Base-by-base conservation (phyloP, 1,140 invertebrate genomes). In the Diploscapter pachys region DNA sequence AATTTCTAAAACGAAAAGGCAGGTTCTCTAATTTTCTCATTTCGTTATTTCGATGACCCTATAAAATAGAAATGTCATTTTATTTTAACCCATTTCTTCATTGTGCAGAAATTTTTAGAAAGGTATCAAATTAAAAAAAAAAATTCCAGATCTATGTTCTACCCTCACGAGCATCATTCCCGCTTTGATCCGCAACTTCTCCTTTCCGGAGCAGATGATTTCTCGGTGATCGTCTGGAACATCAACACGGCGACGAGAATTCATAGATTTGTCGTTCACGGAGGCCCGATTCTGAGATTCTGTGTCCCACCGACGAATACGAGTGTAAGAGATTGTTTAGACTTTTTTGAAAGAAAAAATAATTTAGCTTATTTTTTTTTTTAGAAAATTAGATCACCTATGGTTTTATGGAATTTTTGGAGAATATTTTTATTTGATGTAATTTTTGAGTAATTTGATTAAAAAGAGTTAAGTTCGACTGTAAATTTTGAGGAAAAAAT, bases 211-310 rank as follows among this genome's bases (percentile, higher is more conserved):
- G 95, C 95, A 3, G 92, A 95, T 11, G 96, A 99, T 86, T 99
- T 99, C 87, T 94, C 95, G 1, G 94, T 99, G 4, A 95, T 93
- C 82, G 88, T 99, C 0, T 99, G 96, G 96, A 96, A 99, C 86
- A 89, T 99, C 71, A 93, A 93, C 81, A 91, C 91, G 62, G 95
- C 95, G 6, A 90, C 90, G 2, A 87, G 96, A 62, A 87, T 99
- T 51, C 94, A 98, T 86, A 90, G 94, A 5, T 99, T 98, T 88
- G 96, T 94, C 83, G 94, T 96, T 3, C 96, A 99, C 87, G 95
- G 94, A 51, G 90, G 90, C 11, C 89, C 89, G 80, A 87, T 98
- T 9, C 92, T 92, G 0, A 93, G 96, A 86, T 87, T 98, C 0
- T 88, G 95, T 52, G 92, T 96, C 4, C 94, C 95, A 13, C 95